Percentiles rank a stretch among this genome's conserved stretches.
These are phyloP conservation scores for Lepilemur ruficaudatus DNA, from an alignment of 2,797 vertebrate genomes.

Conservation along the genomic window DNA sequence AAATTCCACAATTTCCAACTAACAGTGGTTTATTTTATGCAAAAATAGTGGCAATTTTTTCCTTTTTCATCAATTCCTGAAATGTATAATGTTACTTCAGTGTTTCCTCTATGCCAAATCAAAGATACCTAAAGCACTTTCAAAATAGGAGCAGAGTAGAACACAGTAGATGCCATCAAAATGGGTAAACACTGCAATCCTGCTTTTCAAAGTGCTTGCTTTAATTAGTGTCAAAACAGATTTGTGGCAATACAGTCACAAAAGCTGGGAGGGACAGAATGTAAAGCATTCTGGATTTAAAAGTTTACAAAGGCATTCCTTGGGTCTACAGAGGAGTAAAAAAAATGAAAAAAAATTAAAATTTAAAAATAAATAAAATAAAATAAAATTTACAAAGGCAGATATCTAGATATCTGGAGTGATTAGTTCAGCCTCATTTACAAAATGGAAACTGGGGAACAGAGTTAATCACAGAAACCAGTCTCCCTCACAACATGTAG, in stretches of 20 bases:
- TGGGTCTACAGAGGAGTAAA: no score
- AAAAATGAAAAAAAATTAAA: no score
- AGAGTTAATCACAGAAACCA: neutral
- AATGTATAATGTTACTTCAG: neutral
- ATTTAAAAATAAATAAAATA: no score
- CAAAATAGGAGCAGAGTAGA: neutral
- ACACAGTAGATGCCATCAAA: neutral
- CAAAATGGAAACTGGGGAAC: neutral
- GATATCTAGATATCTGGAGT: neutral
- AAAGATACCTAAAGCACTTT: neutral
- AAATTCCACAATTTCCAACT: slow-evolving; percentile 61
- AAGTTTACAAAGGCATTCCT: no score
- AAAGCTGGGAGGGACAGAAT: neutral
- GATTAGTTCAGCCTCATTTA: neutral
- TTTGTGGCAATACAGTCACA: neutral
- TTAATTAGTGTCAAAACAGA: neutral
- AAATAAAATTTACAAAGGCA: neutral
- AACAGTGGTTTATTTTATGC: slow-evolving; percentile 63
- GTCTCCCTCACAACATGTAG: neutral
- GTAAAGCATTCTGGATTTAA: neutral
- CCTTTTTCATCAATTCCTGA: slow-evolving; percentile 20
- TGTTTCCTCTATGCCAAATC: neutral
- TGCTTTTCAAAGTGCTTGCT: slow-evolving; percentile 17
- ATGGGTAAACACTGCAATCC: neutral
- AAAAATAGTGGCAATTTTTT: slow-evolving; percentile 19